Conservation (phyloP, 2,888 invertebrate genomes). For the Cenopis cana region DNA sequence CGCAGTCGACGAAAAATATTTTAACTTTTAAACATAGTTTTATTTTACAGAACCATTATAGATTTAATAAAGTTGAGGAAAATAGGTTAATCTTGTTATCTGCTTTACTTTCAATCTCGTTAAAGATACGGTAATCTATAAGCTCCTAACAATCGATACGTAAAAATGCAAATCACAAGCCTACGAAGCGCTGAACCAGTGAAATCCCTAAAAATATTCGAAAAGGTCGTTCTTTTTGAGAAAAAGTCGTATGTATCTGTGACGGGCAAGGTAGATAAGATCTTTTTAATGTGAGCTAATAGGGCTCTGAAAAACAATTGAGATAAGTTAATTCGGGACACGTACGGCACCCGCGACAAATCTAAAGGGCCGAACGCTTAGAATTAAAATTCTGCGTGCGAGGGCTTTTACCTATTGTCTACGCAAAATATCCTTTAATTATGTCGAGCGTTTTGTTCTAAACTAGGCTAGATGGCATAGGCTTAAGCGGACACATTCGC, state of each 20-base stretch:
- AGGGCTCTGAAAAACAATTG: constrained; percentile 46
- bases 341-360: constrained; percentile 66
- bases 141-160: constrained; percentile 25
- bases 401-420: constrained; percentile 77
- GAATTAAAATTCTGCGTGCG: constrained; percentile 79
- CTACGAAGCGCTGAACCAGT: constrained; percentile 24
- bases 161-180: constrained; percentile 33
- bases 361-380: constrained; percentile 71
- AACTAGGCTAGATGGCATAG: constrained; percentile 5
- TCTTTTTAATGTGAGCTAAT: background rate
- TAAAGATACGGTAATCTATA: constrained; percentile 6
- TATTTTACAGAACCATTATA: too few relatives aligned
- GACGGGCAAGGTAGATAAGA: background rate
- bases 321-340: constrained; percentile 60
- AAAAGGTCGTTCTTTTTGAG: background rate
- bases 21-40: too few relatives aligned
- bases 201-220: constrained; percentile 37
- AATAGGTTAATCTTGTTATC: background rate
- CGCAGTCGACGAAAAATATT: too few relatives aligned
- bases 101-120: constrained; percentile 1
- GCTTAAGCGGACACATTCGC: background rate
- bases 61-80: background rate
- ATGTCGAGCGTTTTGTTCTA: constrained; percentile 64
- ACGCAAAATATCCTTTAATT: constrained; percentile 79
- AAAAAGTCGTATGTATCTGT: background rate